phyloP scores from a whole-genome alignment of 2,113 vertebrate genomes.

The Xenus cinereus region DNA sequence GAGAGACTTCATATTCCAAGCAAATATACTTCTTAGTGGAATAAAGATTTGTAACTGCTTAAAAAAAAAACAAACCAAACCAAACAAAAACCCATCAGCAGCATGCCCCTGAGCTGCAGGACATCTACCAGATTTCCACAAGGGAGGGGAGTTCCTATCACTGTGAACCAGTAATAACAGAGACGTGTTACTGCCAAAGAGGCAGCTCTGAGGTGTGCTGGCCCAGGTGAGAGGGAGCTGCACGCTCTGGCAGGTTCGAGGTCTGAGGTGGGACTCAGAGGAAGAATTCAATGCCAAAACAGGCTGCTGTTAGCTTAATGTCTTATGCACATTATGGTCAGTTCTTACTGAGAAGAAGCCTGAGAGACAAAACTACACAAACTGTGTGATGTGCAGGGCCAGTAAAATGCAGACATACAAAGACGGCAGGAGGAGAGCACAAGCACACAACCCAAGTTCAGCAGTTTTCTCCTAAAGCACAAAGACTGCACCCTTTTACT shows the following conservation, averaged over 20 bases:
- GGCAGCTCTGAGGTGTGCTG: not conserved
- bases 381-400: rapidly evolving
- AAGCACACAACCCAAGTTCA: not conserved
- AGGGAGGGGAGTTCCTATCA: not conserved
- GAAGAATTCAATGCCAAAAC: not conserved
- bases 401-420: rapidly evolving
- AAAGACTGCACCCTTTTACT: not conserved
- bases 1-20: not conserved
- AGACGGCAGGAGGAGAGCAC: not conserved
- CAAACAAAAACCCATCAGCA: not conserved
- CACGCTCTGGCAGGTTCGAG: rapidly evolving
- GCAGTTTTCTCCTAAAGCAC: not conserved
- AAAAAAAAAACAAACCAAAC: not conserved
- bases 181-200: not conserved
- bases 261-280: not conserved
- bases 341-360: not conserved
- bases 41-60: not conserved
- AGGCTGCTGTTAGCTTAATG: not conserved
- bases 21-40: not conserved
- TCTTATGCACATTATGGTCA: not conserved
- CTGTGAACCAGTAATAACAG: not conserved
- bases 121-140: not conserved
- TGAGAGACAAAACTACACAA: not conserved
- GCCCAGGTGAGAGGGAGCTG: not conserved
- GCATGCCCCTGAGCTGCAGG: not conserved